Evolutionary conservation across 2,888 invertebrate species (phyloP), one percentile per base, ranked within the genome.

Genomic region (Adineta ricciae): DNA sequence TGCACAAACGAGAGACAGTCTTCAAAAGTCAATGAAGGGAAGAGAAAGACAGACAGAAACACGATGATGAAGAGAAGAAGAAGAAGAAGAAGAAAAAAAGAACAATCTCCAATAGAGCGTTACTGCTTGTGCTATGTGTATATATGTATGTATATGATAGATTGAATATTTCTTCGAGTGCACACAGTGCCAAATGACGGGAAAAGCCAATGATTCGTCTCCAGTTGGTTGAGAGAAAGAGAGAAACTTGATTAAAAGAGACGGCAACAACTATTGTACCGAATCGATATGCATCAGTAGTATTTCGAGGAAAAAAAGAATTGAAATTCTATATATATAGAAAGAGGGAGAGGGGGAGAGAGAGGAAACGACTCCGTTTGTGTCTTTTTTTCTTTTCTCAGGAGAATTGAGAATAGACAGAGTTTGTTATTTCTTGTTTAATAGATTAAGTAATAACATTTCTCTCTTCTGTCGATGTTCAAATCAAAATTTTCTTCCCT

Each of bases 211-310:
- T 64, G 64, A 32, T 19, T 64, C 64, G 64, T 64, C 19, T 64
- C 64, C 4, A 64, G 64, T 64, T 32, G 64, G 27, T 64, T 14
- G 32, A 56, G 19, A 64, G 32, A 24, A 32, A 64, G 21, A 64
- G 64, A 64, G 24, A 78, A 41, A 78, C 78, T 78, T 78, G 78
- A 78, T 78, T 78, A 78, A 78, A 78, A 41, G 41, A 78, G 78
- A 78, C 41, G n/a, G 41, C 38, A 78, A 78, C 24, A 41, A 21
- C 41, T 78, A 78, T 38, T 78, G 41, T 41, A 78, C 41, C 78
- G 41, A 41, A 78, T 41, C 78, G 78, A 41, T 78, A n/a, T 41
- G 78, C 78, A 78, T 78, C 78, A 41, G n/a, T 78, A 41, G 24
- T 78, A 24, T 8, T 78, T 41, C n/a, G 41, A 78, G 32, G 32